Evolutionary conservation across 1,140 invertebrate species (phyloP).

Genomic region (Lasaia peninsularis): DNA sequence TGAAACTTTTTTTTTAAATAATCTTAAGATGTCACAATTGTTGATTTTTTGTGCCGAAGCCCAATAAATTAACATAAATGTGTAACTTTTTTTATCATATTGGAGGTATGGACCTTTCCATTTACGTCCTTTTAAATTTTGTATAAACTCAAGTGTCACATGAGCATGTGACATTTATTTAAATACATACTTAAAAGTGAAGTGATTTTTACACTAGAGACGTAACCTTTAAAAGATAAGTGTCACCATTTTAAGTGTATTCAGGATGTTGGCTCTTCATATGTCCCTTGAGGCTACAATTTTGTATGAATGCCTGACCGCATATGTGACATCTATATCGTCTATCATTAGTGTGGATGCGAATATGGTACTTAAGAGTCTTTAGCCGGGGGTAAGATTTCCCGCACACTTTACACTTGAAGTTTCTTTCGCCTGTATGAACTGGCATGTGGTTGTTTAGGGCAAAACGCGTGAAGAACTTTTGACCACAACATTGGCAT

Average conservation of each 20-base stretch:
- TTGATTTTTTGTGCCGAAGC: too few species aligned
- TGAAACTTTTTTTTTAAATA: too few species aligned
- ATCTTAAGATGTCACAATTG: too few species aligned
- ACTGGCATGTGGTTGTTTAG: conserved; percentile 84
- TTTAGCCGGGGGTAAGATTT: conserved; percentile 82
- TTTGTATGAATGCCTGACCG: conserved; percentile 76
- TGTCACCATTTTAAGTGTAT: conserved; percentile 38
- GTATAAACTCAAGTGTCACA: too few species aligned
- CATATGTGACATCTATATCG: conserved; percentile 76
- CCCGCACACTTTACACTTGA: conserved; percentile 79
- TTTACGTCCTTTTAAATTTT: too few species aligned
- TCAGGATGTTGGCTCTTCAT: conserved; percentile 66
- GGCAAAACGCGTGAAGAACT: conserved; percentile 84
- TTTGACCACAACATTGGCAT: conserved; percentile 77
- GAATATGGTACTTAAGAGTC: conserved; percentile 84
- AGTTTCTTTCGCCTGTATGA: conserved; percentile 82
- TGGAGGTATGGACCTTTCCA: too few species aligned
- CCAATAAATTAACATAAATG: too few species aligned
- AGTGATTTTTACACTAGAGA: too few species aligned
- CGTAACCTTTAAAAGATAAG: background rate
- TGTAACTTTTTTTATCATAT: too few species aligned
- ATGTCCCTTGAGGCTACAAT: conserved; percentile 65
- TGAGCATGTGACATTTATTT: too few species aligned
- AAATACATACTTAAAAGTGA: too few species aligned
- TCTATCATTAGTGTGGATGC: conserved; percentile 80